Conservation (phyloP, 2,888 invertebrate species). For the Meganola albula region DNA sequence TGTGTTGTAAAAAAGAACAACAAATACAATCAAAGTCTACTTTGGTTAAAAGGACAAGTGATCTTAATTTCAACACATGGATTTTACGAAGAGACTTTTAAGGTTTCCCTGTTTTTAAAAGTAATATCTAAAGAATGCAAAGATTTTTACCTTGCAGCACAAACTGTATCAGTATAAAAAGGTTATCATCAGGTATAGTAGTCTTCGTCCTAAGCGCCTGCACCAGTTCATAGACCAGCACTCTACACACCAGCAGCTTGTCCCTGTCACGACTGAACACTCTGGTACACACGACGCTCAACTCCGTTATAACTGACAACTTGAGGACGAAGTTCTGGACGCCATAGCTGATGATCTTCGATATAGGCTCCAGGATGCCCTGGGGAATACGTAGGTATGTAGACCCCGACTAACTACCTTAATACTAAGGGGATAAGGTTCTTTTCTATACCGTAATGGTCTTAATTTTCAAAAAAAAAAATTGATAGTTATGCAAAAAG, state of each 20-base stretch:
- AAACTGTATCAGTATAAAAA: slow-evolving; percentile 92
- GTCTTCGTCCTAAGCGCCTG: slow-evolving; percentile 97
- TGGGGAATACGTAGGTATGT: slow-evolving; percentile 37
- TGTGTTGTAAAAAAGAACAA: no score
- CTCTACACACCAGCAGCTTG: slow-evolving; percentile 93
- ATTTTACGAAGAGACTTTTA: no score
- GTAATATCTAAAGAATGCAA: no score
- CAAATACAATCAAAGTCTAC: no score
- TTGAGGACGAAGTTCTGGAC: slow-evolving; percentile 92
- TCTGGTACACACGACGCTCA: slow-evolving; percentile 93
- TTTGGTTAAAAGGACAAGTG: no score
- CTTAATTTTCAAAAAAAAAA: no score
- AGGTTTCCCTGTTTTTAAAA: no score
- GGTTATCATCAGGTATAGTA: slow-evolving; percentile 95
- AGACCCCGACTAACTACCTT: no score
- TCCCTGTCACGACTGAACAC: slow-evolving; percentile 95
- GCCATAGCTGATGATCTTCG: slow-evolving; percentile 95
- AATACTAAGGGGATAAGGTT: no score
- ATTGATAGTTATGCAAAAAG: no score
- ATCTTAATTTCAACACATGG: no score
- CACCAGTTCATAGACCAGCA: slow-evolving; percentile 94
- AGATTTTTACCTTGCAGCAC: slow-evolving; percentile 87
- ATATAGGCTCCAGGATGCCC: slow-evolving; percentile 95
- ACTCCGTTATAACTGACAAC: slow-evolving; percentile 87
- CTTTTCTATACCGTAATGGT: no score